Base-by-base conservation (phyloP, 1,140 invertebrate species). In the Atta cephalotes region DNA sequence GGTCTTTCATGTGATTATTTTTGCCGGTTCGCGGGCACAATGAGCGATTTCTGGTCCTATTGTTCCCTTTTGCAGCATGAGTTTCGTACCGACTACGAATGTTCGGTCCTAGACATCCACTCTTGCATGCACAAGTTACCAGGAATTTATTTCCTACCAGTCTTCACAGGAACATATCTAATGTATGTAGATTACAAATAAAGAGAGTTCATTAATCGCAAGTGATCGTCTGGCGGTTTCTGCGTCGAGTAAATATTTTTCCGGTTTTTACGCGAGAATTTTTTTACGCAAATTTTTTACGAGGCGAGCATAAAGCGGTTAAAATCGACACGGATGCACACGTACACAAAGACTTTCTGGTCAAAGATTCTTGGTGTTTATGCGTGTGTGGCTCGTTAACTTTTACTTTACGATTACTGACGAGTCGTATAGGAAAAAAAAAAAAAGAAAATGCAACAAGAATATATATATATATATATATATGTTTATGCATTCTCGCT, bases 1-100 rank as follows among this genome's bases (percentile, higher is more conserved):
- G 89, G 89, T 92, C 93, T 92, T 92, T 92, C 92, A 93, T 91
- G 92, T 93, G 91, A 92, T 92, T 93, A 93, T 93, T 93, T 92
- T 91, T 92, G 90, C 91, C 92, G 90, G 90, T 90, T 92, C 81
- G 89, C 89, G 89, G 89, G 92, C 92, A 93, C 93, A 93, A 93
- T 92, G 92, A 93, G 91, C 92, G 91, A 93, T 93, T 92, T 92
- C 92, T 87, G 85, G 86, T 72, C 87, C 91, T 87, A 93, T 93
- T 93, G 93, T 93, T 92, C 92, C 87, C 90, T 80, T 89, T 89
- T 87, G 92, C 89, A 89, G 90, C 89, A 90, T 86, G 86, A 88
- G 89, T 92, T 92, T 92, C 90, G 86, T 92, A 65, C 90, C 76
- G 80, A 77, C 21, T n/a, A 65, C 6, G 79, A 16, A 12, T 85